Percentiles rank a stretch among this genome's conserved stretches.
Evolutionary conservation across 2,888 invertebrate genomes (phyloP).

Genomic region (Aphelenchoides bicaudatus): DNA sequence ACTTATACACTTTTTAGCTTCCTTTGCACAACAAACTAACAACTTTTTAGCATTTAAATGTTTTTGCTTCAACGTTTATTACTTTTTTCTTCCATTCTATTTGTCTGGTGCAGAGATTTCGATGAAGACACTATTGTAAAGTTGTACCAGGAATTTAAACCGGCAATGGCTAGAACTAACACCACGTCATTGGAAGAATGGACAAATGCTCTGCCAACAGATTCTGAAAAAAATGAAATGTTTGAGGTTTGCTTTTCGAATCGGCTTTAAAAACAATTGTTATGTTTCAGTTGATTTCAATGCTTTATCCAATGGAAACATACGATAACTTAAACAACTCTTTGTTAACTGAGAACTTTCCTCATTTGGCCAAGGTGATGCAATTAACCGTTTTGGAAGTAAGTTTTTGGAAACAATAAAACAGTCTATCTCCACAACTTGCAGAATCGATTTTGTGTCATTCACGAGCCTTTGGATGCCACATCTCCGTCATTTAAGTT

Average conservation of each 20-base stretch:
- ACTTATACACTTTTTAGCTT: too few species aligned
- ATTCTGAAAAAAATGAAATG: constrained; percentile 29
- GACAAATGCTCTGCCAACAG: constrained; percentile 31
- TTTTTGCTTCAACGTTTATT: background rate
- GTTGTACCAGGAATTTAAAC: constrained; percentile 9
- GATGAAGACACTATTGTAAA: background rate
- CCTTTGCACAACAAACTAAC: too few species aligned
- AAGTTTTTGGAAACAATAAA: constrained; percentile 4
- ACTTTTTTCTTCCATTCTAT: background rate
- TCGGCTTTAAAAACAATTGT: background rate
- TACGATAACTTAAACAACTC: background rate
- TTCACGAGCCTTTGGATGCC: constrained; percentile 23
- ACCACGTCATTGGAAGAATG: constrained; percentile 27
- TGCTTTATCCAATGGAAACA: constrained; percentile 3
- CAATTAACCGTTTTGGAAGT: constrained; percentile 26
- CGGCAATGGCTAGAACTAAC: constrained; percentile 24
- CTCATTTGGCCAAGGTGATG: constrained; percentile 21
- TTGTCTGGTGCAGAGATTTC: background rate
- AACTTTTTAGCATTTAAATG: background rate
- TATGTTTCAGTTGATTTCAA: constrained; percentile 6
- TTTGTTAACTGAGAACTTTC: constrained; percentile 21
- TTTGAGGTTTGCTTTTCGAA: constrained; percentile 19
- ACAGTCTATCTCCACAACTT: background rate
- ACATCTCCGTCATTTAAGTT: constrained; percentile 16
- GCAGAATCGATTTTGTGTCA: constrained; percentile 27